These are phyloP conservation scores for Papilio demoleus DNA, from an alignment of 2,888 invertebrate species.

Conservation along the genomic window DNA sequence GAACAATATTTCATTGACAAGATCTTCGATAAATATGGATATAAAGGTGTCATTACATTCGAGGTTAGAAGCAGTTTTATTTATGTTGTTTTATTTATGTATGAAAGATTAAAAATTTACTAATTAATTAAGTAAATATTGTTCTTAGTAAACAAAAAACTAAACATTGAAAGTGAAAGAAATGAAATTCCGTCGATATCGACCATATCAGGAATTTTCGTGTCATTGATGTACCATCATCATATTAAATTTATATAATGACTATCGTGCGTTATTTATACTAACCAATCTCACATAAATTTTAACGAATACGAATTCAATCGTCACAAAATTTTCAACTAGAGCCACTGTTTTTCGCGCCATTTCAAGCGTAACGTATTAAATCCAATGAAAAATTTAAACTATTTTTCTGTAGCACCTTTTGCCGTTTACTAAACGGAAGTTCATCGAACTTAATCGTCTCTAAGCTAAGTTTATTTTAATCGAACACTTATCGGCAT, in stretches of 20 bases:
- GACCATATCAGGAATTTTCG: too few relatives aligned
- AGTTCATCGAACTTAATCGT: constrained; percentile 75
- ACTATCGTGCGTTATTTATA: too few relatives aligned
- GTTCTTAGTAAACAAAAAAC: not conserved
- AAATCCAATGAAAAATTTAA: constrained; percentile 54
- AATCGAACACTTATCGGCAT: constrained; percentile 68
- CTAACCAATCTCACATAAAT: too few relatives aligned
- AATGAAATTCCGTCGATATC: not conserved
- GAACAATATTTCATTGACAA: constrained; percentile 79
- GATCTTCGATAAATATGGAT: constrained; percentile 84
- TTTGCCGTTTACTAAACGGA: constrained; percentile 71
- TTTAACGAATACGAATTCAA: too few relatives aligned
- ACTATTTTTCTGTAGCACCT: constrained; percentile 60
- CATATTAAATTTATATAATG: too few relatives aligned
- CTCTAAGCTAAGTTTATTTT: constrained; percentile 50
- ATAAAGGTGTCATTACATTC: constrained; percentile 81
- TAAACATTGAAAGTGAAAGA: not conserved
- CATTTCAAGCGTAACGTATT: constrained; percentile 15
- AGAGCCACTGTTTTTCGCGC: constrained; percentile 23
- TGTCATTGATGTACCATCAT: too few relatives aligned
- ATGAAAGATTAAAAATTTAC: not conserved
- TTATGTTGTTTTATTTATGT: constrained; percentile 2
- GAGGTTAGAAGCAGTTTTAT: constrained; percentile 67
- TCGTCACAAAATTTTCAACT: too few relatives aligned
- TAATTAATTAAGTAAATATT: not conserved